Evolutionary conservation across 2,113 vertebrate genomes (phyloP), one percentile per base, ranked within the genome.

Genomic region (Poecile atricapillus): DNA sequence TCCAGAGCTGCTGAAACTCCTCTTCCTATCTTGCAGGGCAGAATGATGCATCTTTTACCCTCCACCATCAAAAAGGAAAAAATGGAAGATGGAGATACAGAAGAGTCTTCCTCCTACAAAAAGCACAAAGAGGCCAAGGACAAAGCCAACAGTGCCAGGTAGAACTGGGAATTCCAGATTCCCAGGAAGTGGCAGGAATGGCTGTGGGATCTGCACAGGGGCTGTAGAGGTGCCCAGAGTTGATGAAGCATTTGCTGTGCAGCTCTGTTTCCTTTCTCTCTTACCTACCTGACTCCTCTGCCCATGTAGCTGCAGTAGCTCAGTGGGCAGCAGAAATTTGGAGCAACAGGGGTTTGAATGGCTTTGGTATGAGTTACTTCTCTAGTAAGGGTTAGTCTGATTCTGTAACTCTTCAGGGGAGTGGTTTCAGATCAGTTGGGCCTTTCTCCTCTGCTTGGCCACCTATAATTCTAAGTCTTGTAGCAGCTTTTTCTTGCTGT

Each of bases 111-210:
- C 0, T 98, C 99, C 12, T 99, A 98, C 95, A 99, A 99, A 96
- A 98, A 98, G 71, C 98, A 98, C 95, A 99, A 98, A 87, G 98
- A 98, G 67, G 96, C 98, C 30, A 99, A 99, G 96, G 98, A 98
- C 69, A 99, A 99, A 97, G 98, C 99, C 90, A 98, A 43, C 84
- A 99, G 99, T 92, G 95, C 97, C 97, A 99, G 99, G 99, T 99
- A 88, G 25, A 30, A 1, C 67, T 83, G 43, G 39, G 39, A 11
- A 39, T 39, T 39, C 70, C 71, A 24, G 14, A 19, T 23, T 62
- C 14, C 18, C 56, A 47, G 7, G 55, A 6, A 23, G 43, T 2
- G 50, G 31, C n/a, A 78, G 52, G 33, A 62, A 33, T 10, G 55
- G 12, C 0, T 1, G 5, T 60, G 37, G 15, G 22, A n/a, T 20